Evolutionary conservation across 2,797 vertebrate genomes (phyloP).

Genomic region (Allobates femoralis): DNA sequence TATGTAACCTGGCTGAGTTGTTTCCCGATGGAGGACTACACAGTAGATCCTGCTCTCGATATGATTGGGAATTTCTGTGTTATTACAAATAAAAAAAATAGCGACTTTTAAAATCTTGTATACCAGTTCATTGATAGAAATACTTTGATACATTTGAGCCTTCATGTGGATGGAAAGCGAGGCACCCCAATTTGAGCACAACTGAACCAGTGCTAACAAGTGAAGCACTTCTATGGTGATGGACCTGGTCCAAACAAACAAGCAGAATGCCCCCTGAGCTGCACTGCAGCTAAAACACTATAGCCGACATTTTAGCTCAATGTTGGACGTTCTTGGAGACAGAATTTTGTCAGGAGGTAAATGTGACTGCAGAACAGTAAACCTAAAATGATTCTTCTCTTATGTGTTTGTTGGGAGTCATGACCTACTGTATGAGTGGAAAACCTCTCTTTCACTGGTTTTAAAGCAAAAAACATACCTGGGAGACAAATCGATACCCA

Average conservation of each 20-base stretch:
- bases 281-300: not conserved
- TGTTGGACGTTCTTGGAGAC: not conserved
- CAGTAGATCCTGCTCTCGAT: too few species aligned
- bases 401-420: not conserved
- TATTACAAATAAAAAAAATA: too few species aligned
- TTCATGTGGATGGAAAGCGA: too few species aligned
- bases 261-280: not conserved
- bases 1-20: too few species aligned
- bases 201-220: not conserved
- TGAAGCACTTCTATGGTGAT: not conserved
- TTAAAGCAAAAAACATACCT: slow-evolving; percentile 80
- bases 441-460: slow-evolving; percentile 71
- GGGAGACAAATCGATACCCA: slow-evolving; percentile 88
- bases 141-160: too few species aligned
- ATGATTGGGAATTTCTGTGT: too few species aligned
- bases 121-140: too few species aligned
- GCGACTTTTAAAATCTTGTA: too few species aligned
- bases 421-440: slow-evolving; percentile 4
- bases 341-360: not conserved
- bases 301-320: not conserved
- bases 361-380: not conserved
- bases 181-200: not conserved
- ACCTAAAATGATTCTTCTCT: not conserved
- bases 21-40: too few species aligned
- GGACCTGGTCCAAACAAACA: not conserved